phyloP scores from a whole-genome alignment of 1,140 invertebrate genomes.

The Cotesia vestalis region DNA sequence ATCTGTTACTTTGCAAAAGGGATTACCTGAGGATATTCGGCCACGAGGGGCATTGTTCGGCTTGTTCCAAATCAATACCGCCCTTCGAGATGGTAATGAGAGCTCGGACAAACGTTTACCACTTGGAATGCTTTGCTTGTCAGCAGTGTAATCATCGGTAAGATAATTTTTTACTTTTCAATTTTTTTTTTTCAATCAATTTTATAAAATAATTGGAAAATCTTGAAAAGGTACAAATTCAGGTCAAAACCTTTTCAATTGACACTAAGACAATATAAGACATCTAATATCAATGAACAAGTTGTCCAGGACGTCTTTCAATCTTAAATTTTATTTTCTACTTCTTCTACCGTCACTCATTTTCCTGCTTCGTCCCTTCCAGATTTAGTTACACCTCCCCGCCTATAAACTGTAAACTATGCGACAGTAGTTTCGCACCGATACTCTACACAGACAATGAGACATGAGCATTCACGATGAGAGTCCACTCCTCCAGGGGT shows the following conservation, averaged over 20 bases:
- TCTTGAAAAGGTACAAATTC: neutral
- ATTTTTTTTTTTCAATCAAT: neutral
- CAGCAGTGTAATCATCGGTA: slow-evolving; percentile 98
- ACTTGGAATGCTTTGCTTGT: slow-evolving; percentile 97
- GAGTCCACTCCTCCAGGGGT: slow-evolving; percentile 52
- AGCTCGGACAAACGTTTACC: slow-evolving; percentile 95
- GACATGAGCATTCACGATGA: slow-evolving; percentile 39
- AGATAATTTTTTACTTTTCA: slow-evolving; percentile 54
- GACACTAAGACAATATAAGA: neutral
- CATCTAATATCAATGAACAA: neutral
- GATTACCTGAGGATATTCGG: slow-evolving; percentile 97
- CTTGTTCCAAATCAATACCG: slow-evolving; percentile 95
- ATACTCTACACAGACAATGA: slow-evolving; percentile 21
- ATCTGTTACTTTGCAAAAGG: slow-evolving; percentile 96
- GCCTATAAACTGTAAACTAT: too few species aligned
- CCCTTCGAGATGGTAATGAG: slow-evolving; percentile 99
- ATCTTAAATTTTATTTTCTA: slow-evolving; percentile 4
- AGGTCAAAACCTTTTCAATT: neutral
- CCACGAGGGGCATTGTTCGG: slow-evolving; percentile 91
- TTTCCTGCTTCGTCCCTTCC: too few species aligned
- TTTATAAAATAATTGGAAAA: neutral
- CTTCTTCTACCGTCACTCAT: neutral
- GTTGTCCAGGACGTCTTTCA: neutral
- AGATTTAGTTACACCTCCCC: too few species aligned
- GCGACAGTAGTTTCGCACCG: too few species aligned